These are phyloP conservation scores for Parnassius smintheus DNA, from an alignment of 2,888 invertebrate genomes.

Conservation along the genomic window DNA sequence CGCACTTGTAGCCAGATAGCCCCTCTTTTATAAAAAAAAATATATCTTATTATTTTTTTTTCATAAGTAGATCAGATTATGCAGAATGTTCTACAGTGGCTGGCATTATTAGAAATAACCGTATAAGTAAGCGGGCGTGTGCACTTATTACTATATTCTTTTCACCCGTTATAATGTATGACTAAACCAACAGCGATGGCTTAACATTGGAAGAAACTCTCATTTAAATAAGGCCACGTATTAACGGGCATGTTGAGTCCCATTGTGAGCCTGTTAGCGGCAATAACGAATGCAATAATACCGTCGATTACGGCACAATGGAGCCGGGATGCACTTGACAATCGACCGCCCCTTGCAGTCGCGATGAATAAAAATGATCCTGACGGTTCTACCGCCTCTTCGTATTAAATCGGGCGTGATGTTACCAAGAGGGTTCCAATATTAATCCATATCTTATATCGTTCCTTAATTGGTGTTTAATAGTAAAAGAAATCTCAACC, in stretches of 20 bases:
- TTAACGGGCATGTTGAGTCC: slow-evolving; percentile 18
- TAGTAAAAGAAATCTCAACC: too few species aligned
- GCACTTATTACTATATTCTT: slow-evolving; percentile 5
- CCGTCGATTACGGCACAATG: slow-evolving; percentile 43
- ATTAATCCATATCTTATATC: background rate
- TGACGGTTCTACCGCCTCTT: slow-evolving; percentile 15
- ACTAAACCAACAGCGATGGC: slow-evolving; percentile 9
- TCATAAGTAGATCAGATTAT: too few species aligned
- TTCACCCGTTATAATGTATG: slow-evolving; percentile 4
- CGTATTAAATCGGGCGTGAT: background rate
- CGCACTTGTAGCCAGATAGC: too few species aligned
- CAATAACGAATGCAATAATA: slow-evolving; percentile 23
- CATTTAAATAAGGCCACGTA: slow-evolving; percentile 22
- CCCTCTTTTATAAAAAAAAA: too few species aligned
- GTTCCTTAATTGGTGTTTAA: too few species aligned
- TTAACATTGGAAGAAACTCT: slow-evolving; percentile 6
- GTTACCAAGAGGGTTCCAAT: background rate
- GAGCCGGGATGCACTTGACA: slow-evolving; percentile 27
- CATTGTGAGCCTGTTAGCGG: slow-evolving; percentile 25
- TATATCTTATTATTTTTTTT: too few species aligned
- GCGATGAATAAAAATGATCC: slow-evolving; percentile 33
- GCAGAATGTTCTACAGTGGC: too few species aligned
- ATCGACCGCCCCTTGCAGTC: slow-evolving; percentile 34
- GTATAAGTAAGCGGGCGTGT: background rate
- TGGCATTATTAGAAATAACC: too few species aligned